phyloP scores from a whole-genome alignment of 1,140 invertebrate species.

The Aphelinus atriplicis region DNA sequence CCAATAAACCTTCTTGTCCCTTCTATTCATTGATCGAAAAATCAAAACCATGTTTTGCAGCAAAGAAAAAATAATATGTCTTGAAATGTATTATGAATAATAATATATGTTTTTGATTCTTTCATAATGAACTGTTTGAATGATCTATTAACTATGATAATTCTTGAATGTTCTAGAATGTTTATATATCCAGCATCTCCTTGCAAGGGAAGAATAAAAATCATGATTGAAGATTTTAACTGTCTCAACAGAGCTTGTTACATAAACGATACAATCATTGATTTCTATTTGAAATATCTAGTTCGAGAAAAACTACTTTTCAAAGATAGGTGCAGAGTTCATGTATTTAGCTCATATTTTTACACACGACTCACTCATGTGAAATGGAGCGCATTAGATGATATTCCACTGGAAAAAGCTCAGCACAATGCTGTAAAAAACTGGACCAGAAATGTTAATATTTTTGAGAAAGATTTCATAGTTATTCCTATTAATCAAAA shows the following conservation, averaged over 20 bases:
- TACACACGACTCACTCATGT: slow-evolving; percentile 88
- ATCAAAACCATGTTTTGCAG: too few species aligned
- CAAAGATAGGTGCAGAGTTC: slow-evolving; percentile 80
- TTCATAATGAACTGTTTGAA: slow-evolving; percentile 5
- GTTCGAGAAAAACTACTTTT: slow-evolving; percentile 77
- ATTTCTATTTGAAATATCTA: slow-evolving; percentile 95
- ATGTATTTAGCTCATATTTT: slow-evolving; percentile 96
- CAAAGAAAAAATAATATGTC: too few species aligned
- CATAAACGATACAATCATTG: slow-evolving; percentile 96
- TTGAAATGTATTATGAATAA: too few species aligned
- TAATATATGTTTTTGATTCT: too few species aligned
- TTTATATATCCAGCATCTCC: slow-evolving; percentile 71
- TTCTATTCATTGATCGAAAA: too few species aligned
- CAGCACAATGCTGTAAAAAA: slow-evolving; percentile 89
- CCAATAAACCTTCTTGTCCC: too few species aligned
- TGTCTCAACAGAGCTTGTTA: slow-evolving; percentile 92
- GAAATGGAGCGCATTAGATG: slow-evolving; percentile 70
- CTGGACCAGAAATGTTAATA: slow-evolving; percentile 96
- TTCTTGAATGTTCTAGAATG: slow-evolving; percentile 63
- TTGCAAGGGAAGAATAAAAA: slow-evolving; percentile 81
- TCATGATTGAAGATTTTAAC: slow-evolving; percentile 90
- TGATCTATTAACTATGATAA: slow-evolving; percentile 8
- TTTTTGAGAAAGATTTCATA: slow-evolving; percentile 97
- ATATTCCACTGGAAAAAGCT: slow-evolving; percentile 79
- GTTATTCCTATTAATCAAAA: slow-evolving; percentile 97